Evolutionary conservation across 2,113 vertebrate species (phyloP).

Genomic region (Varanus komodoensis): DNA sequence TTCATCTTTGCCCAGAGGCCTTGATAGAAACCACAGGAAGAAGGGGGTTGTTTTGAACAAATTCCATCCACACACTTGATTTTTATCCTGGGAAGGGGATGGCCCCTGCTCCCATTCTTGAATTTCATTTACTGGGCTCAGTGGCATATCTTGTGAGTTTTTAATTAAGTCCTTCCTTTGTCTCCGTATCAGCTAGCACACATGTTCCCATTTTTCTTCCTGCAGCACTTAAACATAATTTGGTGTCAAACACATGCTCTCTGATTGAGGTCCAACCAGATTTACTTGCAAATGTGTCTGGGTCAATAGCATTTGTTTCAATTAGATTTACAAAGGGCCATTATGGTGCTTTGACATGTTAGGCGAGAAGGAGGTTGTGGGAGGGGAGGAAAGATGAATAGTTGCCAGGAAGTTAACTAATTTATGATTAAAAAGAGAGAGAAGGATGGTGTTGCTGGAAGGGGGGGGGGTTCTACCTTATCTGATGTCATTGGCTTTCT

Average conservation of each 20-base stretch:
- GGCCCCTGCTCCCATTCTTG: slow-evolving; percentile 38
- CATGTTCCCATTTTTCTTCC: slow-evolving; percentile 70
- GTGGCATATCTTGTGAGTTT: slow-evolving; percentile 58
- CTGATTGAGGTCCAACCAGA: slow-evolving; percentile 65
- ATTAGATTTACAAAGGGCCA: slow-evolving; percentile 73
- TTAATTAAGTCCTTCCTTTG: slow-evolving; percentile 75
- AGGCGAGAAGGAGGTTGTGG: slow-evolving; percentile 40
- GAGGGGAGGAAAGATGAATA: slow-evolving; percentile 18
- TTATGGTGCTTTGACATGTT: slow-evolving; percentile 67
- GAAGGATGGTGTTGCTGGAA: not conserved
- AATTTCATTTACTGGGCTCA: slow-evolving; percentile 65
- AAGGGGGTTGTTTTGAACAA: not conserved
- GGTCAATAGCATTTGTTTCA: slow-evolving; percentile 77
- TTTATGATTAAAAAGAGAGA: slow-evolving; percentile 50
- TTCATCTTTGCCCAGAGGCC: slow-evolving; percentile 34
- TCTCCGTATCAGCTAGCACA: slow-evolving; percentile 62
- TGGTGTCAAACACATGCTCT: slow-evolving; percentile 71
- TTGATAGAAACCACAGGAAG: slow-evolving; percentile 31
- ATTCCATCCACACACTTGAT: slow-evolving; percentile 11
- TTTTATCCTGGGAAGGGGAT: slow-evolving; percentile 26
- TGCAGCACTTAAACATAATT: slow-evolving; percentile 61
- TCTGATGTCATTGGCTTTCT: slow-evolving; percentile 40
- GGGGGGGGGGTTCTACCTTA: not conserved
- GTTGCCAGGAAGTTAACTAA: slow-evolving; percentile 56
- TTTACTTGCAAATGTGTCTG: slow-evolving; percentile 74